These are phyloP conservation scores for Hoplias malabaricus DNA, from an alignment of 2,113 vertebrate genomes.

Conservation along the genomic window DNA sequence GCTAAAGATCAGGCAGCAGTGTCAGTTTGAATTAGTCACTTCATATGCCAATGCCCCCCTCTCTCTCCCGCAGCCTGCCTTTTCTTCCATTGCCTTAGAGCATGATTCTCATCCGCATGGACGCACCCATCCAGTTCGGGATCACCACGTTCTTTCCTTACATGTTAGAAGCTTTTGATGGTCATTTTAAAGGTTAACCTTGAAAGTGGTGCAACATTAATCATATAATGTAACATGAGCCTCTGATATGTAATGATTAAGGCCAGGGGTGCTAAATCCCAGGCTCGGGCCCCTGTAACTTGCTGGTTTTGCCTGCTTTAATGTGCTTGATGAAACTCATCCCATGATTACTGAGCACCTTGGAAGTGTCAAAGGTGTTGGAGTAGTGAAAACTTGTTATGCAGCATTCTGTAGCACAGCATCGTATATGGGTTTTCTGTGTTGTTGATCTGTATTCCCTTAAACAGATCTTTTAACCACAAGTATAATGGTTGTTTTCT, in stretches of 20 bases:
- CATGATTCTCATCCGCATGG: constrained; percentile 17
- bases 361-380: no score
- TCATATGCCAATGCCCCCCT: constrained; percentile 25
- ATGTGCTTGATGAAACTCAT: not conserved
- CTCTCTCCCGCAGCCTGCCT: not conserved
- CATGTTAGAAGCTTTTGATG: not conserved
- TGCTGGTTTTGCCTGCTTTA: not conserved
- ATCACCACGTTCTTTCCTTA: not conserved
- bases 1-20: constrained; percentile 38
- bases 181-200: not conserved
- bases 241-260: no score
- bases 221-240: not conserved
- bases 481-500: no score
- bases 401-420: no score
- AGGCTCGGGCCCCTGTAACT: not conserved
- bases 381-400: no score
- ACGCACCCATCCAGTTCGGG: not conserved
- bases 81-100: constrained; percentile 35
- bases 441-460: no score
- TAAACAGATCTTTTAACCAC: no score
- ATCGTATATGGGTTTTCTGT: no score
- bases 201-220: not conserved
- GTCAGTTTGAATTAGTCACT: constrained; percentile 57
- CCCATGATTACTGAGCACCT: no score
- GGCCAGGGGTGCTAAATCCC: not conserved